These are phyloP conservation scores for Diaprepes abbreviatus DNA, from an alignment of 2,888 invertebrate species.

Conservation along the genomic window DNA sequence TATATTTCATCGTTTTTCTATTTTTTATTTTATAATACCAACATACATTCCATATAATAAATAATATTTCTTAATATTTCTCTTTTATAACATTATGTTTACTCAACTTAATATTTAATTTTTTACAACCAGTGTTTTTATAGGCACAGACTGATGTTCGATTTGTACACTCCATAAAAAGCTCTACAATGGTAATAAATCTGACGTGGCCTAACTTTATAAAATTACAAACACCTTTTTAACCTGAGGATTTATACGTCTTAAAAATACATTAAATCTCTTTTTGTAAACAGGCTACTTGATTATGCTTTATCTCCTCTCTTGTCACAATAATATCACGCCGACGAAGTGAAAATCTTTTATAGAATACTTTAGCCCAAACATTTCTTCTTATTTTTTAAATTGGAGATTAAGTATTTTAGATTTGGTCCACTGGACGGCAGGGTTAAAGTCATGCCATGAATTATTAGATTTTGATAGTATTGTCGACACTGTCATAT, in stretches of 20 bases:
- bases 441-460: constrained; percentile 50
- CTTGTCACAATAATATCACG: constrained; percentile 61
- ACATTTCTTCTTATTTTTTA: constrained; percentile 36
- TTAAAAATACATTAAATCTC: constrained; percentile 58
- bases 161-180: too few species aligned
- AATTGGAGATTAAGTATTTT: constrained; percentile 23
- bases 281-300: constrained; percentile 61
- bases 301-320: constrained; percentile 62
- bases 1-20: too few species aligned
- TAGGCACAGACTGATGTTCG: too few species aligned
- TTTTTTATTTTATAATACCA: too few species aligned
- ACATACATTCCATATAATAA: too few species aligned
- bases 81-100: too few species aligned
- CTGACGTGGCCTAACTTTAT: not conserved
- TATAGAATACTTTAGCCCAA: constrained; percentile 35
- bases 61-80: too few species aligned
- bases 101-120: too few species aligned
- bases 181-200: too few species aligned
- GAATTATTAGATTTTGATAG: constrained; percentile 60
- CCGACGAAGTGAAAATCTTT: constrained; percentile 58
- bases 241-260: constrained; percentile 57
- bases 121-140: too few species aligned
- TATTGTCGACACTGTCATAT: constrained; percentile 54
- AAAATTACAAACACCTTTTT: constrained; percentile 54
- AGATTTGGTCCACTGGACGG: constrained; percentile 35